A percentile compares a stretch with the other conserved stretches of the same genome.
Evolutionary conservation across 92 coral and sea anemone genomes (phyloP).

Genomic region (Pocillopora meandrina): DNA sequence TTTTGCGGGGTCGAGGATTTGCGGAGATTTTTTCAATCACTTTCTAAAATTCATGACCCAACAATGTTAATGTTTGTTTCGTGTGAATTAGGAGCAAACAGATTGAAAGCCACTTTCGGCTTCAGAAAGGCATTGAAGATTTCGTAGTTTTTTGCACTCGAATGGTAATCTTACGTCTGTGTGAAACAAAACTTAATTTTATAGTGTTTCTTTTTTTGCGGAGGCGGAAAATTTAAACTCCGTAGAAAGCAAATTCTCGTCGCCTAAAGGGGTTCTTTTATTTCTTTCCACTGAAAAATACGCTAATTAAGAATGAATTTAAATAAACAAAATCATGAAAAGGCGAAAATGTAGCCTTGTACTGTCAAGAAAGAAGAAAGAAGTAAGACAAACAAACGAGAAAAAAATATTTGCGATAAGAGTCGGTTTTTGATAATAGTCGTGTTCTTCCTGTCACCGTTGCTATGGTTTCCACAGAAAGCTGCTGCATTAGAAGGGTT

Average conservation of each 20-base stretch:
- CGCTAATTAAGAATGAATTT: conserved; percentile 3
- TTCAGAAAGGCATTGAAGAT: neutral
- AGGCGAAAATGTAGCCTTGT: neutral
- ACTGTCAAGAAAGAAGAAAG: neutral
- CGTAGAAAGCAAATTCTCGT: conserved; percentile 13
- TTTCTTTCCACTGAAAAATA: neutral
- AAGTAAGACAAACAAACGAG: neutral
- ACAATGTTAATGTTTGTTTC: conserved; percentile 8
- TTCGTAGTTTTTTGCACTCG: neutral
- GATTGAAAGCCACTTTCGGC: neutral
- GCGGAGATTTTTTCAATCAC: conserved; percentile 22
- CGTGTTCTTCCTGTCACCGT: conserved; percentile 6
- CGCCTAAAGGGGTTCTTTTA: neutral
- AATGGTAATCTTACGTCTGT: neutral
- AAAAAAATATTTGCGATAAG: neutral
- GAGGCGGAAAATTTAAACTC: conserved; percentile 5
- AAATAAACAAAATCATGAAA: neutral
- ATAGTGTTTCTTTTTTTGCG: neutral
- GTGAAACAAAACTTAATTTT: neutral
- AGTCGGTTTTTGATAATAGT: neutral
- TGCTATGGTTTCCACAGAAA: conserved; percentile 24
- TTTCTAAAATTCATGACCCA: conserved; percentile 17
- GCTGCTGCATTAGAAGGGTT: conserved; percentile 1
- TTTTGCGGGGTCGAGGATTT: conserved; percentile 2
- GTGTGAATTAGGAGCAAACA: neutral